Conservation (phyloP, 2,888 invertebrate genomes). For the Hesperia comma region DNA sequence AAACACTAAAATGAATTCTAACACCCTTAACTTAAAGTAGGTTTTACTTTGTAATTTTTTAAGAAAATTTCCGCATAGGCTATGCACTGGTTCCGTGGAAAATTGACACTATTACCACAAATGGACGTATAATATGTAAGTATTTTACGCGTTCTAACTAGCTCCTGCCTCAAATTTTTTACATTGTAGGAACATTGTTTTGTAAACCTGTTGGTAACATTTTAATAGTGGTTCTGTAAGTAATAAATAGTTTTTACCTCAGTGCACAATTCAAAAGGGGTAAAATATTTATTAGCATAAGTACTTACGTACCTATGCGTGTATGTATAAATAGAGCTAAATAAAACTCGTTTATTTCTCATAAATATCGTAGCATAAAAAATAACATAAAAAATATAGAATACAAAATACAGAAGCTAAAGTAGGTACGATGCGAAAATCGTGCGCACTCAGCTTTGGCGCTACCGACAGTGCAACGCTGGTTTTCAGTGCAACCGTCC, state of each 20-base stretch:
- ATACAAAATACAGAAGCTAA: no score
- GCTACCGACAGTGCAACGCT: no score
- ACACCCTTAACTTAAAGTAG: constrained; percentile 28
- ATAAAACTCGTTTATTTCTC: no score
- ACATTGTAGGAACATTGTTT: not conserved
- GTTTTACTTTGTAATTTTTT: constrained; percentile 41
- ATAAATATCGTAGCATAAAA: no score
- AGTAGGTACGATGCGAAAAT: no score
- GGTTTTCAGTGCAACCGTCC: no score
- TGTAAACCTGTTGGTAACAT: not conserved
- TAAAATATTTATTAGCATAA: no score
- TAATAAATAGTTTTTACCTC: not conserved
- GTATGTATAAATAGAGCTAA: no score
- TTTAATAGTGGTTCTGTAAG: not conserved
- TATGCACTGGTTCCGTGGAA: constrained; percentile 71
- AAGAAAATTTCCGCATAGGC: constrained; percentile 52
- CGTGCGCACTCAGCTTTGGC: no score
- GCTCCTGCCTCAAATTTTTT: not conserved
- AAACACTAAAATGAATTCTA: constrained; percentile 39
- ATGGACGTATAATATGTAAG: constrained; percentile 49
- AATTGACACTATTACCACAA: constrained; percentile 70
- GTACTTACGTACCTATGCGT: no score
- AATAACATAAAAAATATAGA: no score
- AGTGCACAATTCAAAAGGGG: no score
- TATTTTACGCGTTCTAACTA: constrained; percentile 13